Evolutionary conservation across 2,797 vertebrate genomes (phyloP).

Genomic region (Pangasius mekongensis): DNA sequence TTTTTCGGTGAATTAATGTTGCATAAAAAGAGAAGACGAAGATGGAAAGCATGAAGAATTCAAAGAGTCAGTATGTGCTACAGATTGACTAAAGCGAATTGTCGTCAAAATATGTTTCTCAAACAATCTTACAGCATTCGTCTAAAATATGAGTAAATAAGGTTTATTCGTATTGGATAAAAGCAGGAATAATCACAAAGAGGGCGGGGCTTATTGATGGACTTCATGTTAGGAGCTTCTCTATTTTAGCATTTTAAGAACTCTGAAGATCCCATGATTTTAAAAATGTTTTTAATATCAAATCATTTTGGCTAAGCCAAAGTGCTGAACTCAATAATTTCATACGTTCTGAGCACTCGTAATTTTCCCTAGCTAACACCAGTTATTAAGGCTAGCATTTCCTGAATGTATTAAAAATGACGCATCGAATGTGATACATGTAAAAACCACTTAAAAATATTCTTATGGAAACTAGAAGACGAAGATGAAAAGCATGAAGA

Average conservation of each 20-base stretch:
- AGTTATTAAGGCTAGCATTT: neutral
- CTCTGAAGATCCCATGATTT: neutral
- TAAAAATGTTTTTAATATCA: neutral
- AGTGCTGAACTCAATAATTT: neutral
- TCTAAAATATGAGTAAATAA: too few relatives aligned
- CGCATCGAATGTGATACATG: neutral
- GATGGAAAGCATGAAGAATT: neutral
- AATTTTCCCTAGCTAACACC: neutral
- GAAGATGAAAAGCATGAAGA: neutral
- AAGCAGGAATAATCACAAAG: too few relatives aligned
- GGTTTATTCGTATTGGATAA: neutral
- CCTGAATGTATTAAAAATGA: neutral
- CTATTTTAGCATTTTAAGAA: neutral
- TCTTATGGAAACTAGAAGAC: neutral
- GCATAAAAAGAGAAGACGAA: slow-evolving; percentile 38
- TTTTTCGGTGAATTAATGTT: slow-evolving; percentile 36
- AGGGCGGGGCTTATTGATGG: neutral
- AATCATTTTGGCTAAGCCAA: neutral
- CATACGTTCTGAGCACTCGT: neutral
- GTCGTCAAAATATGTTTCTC: neutral
- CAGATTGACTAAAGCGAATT: neutral
- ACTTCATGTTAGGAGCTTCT: neutral
- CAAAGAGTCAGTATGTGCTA: neutral
- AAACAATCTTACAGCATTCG: neutral
- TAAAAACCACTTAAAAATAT: neutral